Base-by-base conservation (phyloP, 2,888 invertebrate species). In the Anodontia alba region DNA sequence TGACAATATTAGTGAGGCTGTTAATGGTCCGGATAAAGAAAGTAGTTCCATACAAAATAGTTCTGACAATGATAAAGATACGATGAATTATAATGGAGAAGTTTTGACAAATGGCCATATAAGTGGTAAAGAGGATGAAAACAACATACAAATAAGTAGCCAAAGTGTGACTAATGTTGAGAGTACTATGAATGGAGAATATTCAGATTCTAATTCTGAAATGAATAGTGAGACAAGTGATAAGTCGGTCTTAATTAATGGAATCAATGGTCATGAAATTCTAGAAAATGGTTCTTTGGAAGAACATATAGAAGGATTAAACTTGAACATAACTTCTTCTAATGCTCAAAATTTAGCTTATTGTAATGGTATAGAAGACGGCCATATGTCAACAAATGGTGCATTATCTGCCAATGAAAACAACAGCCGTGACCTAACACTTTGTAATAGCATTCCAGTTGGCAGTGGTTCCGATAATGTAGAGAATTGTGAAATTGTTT, bases 1-100 rank as follows among this genome's bases (percentile, higher is more conserved):
- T 78, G 81, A 80, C 69, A 86, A 78, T 68, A 73, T 76, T 23
- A 76, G 66, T 49, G 76, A 12, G 12, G n/a, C 57, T 49, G 57
- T 36, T 17, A 68, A 54, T 20, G 62, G 38, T 10, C n/a, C 51
- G n/a, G 72, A 75, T 33, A 69, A 31, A 29, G 67, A 80, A 66
- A 68, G 31, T 71, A 51, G 73, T 46, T 31, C 71, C 38, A 29
- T 71, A 49, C 49, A 43, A 33, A 71, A 26, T 73, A 73, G 78
- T 54, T 51, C 29, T n/a, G 42, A 38, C 5, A n/a, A 20, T 26
- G 74, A 71, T 38, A 67, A 70, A 23, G 51, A 62, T 57, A 68
- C 72, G 51, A 62, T 51, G n/a, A 79, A 81, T 51, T 69, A 51
- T 38, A 69, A 62, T 8, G 62, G 73, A 31, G 69, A 38, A 38